Conservation (phyloP, 2,888 invertebrate species). For the Drosophila neonasuta region DNA sequence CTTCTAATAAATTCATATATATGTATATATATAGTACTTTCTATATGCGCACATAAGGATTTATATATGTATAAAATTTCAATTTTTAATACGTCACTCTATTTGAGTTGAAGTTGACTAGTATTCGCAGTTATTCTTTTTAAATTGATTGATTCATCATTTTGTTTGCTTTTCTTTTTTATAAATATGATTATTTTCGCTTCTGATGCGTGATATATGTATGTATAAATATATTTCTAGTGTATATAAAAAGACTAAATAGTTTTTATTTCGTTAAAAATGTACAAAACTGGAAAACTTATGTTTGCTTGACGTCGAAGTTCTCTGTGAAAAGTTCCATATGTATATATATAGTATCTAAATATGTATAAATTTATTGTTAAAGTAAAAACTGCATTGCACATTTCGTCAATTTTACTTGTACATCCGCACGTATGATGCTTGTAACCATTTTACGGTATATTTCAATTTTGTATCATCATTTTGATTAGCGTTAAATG, state of each 20-base stretch:
- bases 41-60: conserved; percentile 16
- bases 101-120: conserved; percentile 58
- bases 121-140: conserved; percentile 52
- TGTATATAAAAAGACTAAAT: conserved; percentile 28
- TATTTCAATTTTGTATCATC: conserved; percentile 27
- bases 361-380: conserved; percentile 36
- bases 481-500: conserved; percentile 62
- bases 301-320: conserved; percentile 12
- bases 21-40: conserved; percentile 17
- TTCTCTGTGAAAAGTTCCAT: conserved; percentile 19
- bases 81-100: conserved; percentile 17
- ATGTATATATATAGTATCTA: conserved; percentile 23
- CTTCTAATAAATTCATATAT: conserved; percentile 55
- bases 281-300: conserved; percentile 55
- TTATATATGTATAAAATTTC: conserved; percentile 27
- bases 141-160: conserved; percentile 32
- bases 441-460: conserved; percentile 16
- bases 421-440: background rate
- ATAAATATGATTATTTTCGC: conserved; percentile 37
- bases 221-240: conserved; percentile 3
- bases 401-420: conserved; percentile 57
- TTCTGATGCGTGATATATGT: conserved; percentile 38
- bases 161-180: background rate
- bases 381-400: conserved; percentile 80
- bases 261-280: conserved; percentile 23